These are phyloP conservation scores for Parauchenoglanis punctatus DNA, from an alignment of 2,797 vertebrate species.

Conservation along the genomic window DNA sequence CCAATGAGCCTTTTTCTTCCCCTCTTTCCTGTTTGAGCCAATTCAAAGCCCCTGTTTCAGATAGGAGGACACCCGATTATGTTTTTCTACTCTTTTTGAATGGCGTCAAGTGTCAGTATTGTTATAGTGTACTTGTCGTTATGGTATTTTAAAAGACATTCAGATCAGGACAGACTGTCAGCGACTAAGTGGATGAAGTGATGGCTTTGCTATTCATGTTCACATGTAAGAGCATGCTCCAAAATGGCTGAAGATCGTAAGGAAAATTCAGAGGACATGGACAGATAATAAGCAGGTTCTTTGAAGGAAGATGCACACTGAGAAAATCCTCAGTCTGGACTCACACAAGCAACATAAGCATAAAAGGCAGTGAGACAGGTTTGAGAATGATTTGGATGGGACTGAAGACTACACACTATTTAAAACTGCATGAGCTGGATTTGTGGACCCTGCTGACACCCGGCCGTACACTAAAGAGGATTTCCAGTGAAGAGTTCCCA, in stretches of 20 bases:
- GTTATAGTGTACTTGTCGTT: slow-evolving; percentile 71
- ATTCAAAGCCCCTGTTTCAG: slow-evolving; percentile 25
- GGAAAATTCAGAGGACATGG: background rate
- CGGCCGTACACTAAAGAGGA: background rate
- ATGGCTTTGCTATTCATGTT: slow-evolving; percentile 7
- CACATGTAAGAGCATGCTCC: background rate
- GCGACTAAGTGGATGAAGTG: background rate
- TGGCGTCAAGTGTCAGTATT: slow-evolving; percentile 65
- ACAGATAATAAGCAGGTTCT: background rate
- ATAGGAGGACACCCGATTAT: slow-evolving; percentile 34
- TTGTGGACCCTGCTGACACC: background rate
- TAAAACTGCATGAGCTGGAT: slow-evolving; percentile 57
- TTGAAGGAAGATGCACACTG: background rate
- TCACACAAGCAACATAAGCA: slow-evolving; percentile 5
- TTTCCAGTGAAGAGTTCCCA: background rate
- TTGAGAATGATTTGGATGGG: slow-evolving; percentile 24
- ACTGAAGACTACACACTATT: slow-evolving; percentile 60
- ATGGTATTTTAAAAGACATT: slow-evolving; percentile 39
- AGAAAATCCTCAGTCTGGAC: slow-evolving; percentile 12
- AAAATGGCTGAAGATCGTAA: no score
- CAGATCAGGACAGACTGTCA: slow-evolving; percentile 8
- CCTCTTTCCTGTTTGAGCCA: slow-evolving; percentile 44
- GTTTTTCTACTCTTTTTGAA: slow-evolving; percentile 64
- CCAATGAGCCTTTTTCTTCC: slow-evolving; percentile 39
- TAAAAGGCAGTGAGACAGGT: slow-evolving; percentile 40